Evolutionary conservation across 2,797 vertebrate genomes (phyloP), one percentile per base, ranked within the genome.

Genomic region (Pseudotriccus pelzelni): DNA sequence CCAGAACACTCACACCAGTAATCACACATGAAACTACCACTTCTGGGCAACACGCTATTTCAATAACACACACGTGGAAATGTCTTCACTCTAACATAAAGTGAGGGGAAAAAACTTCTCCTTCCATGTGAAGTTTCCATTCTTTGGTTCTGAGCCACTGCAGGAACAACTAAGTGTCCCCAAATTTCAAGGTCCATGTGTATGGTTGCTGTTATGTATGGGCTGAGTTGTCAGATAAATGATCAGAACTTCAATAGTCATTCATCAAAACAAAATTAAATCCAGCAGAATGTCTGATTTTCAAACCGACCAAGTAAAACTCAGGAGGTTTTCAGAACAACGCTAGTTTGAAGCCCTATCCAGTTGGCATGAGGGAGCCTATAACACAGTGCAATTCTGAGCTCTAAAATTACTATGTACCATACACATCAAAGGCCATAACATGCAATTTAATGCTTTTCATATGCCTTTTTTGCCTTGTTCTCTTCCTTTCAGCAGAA

Each of bases 1-100:
- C 49, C 46, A 44, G 49, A 84, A 82, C 22, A 53, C 8, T 58
- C 52, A 53, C 14, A 56, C 32, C 36, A 87, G 56, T 27, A 53
- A 89, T 21, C 1, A 2, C 21, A 76, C 0, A 0, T 39, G 32
- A 74, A 87, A 58, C 17, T 50, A 66, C 14, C 18, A 27, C n/a
- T 78, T 67, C 46, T 75, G 62, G 53, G 68, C 62, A 80, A 62
- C 27, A 75, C 4, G 6, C 10, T 72, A 22, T 9, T 67, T n/a
- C 32, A 49, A 1, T 23, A 66, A 16, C 64, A 52, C 22, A 17
- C 9, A 44, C 0, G 0, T 8, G 5, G 34, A 55, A 23, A 73
- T 9, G 3, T 12, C 63, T 67, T 83, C 52, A 14, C 39, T 70
- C 25, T 44, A 46, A 49, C 28, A 25, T 14, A 15, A 77, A 24